A percentile compares a stretch with the other conserved stretches of the same genome.
Evolutionary conservation across 2,113 vertebrate species (phyloP).

Genomic region (Gavialis gangeticus): DNA sequence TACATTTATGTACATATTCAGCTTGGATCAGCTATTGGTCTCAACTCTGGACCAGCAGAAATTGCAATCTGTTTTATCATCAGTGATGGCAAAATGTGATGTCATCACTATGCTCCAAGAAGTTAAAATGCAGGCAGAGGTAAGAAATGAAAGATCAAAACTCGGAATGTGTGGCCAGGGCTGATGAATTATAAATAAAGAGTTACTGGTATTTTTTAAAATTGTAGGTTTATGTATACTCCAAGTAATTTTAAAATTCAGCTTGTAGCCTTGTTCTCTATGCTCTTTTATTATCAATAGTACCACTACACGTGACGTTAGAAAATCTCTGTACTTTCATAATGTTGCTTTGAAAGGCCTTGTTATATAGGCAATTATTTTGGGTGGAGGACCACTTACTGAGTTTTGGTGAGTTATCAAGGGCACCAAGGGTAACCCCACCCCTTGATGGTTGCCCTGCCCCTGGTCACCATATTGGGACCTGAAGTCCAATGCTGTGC

Average conservation of each 20-base stretch:
- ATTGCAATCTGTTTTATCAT: slow-evolving; percentile 83
- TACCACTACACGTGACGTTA: background rate
- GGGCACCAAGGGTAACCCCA: no score
- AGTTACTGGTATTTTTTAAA: background rate
- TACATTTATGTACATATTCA: slow-evolving; percentile 54
- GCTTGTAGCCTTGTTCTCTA: background rate
- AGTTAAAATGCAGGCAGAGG: slow-evolving; percentile 84
- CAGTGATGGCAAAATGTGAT: slow-evolving; percentile 74
- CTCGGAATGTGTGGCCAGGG: background rate
- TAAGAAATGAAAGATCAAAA: slow-evolving; percentile 69
- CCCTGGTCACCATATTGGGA: no score
- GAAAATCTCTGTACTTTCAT: slow-evolving; percentile 4
- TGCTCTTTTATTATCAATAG: no score
- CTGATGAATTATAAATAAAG: background rate
- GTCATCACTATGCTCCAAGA: slow-evolving; percentile 83
- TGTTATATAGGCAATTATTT: no score
- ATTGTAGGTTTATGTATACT: background rate
- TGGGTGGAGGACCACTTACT: no score
- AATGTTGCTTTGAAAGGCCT: background rate
- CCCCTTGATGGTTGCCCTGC: no score
- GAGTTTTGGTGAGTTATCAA: no score
- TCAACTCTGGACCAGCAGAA: slow-evolving; percentile 83
- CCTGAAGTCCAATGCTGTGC: no score
- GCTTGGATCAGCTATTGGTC: slow-evolving; percentile 84
- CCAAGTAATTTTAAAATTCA: background rate